Evolutionary conservation across 2,797 vertebrate genomes (phyloP).

Genomic region (Mormyrus proboscirostris): DNA sequence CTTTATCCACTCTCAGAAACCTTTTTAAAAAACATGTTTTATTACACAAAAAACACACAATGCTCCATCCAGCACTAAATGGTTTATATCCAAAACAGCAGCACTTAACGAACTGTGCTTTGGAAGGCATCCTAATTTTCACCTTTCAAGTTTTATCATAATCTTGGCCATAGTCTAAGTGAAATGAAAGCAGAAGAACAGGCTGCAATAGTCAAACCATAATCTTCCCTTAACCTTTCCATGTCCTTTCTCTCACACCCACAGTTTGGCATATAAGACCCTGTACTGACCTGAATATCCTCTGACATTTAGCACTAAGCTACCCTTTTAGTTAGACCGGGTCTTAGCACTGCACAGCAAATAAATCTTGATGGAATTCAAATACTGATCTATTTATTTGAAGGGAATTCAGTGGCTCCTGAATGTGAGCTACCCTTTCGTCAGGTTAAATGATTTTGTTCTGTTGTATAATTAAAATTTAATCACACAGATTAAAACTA

Average conservation of each 20-base stretch:
- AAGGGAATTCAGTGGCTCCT: conserved; percentile 47
- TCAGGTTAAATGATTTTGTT: background rate
- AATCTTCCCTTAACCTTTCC: conserved; percentile 43
- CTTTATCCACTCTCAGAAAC: background rate
- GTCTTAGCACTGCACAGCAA: conserved; percentile 58
- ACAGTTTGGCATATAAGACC: conserved; percentile 32
- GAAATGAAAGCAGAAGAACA: background rate
- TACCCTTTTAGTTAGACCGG: conserved; percentile 59
- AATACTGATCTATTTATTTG: conserved; percentile 54
- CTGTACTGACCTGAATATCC: conserved; percentile 46
- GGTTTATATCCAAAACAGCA: background rate
- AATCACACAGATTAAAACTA: conserved; percentile 12
- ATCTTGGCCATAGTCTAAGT: background rate
- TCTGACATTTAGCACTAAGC: conserved; percentile 66
- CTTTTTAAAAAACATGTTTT: background rate
- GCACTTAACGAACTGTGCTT: background rate
- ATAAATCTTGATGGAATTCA: conserved; percentile 62
- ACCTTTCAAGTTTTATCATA: background rate
- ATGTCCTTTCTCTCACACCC: conserved; percentile 35
- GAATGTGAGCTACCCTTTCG: conserved; percentile 13
- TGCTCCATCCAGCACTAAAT: background rate
- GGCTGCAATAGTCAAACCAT: conserved; percentile 35
- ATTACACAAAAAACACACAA: background rate
- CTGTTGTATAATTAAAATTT: conserved; percentile 10
- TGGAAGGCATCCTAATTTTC: background rate